Percentiles rank a stretch among this genome's conserved stretches.
Conservation (phyloP, 2,797 vertebrate genomes). For the Crypturellus tataupa region DNA sequence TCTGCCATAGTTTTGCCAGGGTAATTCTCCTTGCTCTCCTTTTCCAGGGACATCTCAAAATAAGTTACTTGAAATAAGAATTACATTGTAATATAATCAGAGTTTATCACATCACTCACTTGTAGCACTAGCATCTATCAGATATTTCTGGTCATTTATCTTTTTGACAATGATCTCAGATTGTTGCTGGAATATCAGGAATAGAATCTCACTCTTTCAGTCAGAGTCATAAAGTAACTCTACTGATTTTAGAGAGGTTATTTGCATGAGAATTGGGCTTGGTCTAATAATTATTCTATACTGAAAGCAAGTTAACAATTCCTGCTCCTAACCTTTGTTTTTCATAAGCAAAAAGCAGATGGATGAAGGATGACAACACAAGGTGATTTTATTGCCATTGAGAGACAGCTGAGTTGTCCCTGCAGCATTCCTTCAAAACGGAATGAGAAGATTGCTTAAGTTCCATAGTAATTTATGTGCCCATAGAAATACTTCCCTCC, state of each 20-base stretch:
- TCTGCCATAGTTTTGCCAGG: background rate
- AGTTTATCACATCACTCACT: background rate
- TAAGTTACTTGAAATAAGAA: background rate
- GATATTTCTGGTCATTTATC: background rate
- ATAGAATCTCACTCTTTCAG: background rate
- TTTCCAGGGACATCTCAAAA: background rate
- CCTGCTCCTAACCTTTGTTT: background rate
- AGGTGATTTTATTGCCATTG: background rate
- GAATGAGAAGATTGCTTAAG: background rate
- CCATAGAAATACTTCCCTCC: background rate
- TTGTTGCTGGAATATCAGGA: constrained; percentile 6
- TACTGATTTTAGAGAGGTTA: background rate
- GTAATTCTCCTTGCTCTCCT: background rate
- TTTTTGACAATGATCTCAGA: background rate
- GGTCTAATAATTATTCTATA: background rate
- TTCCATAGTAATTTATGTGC: background rate
- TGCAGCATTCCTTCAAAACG: background rate
- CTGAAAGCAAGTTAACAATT: background rate
- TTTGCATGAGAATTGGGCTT: background rate
- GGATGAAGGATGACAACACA: background rate
- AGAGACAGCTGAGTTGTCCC: background rate
- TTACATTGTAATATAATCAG: background rate
- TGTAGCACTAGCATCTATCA: background rate
- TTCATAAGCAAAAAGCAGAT: background rate
- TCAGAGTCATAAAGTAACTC: background rate